Percentiles rank a stretch among this genome's conserved stretches.
phyloP scores from a whole-genome alignment of 2,888 invertebrate genomes.

The Drosophila fungiperda region DNA sequence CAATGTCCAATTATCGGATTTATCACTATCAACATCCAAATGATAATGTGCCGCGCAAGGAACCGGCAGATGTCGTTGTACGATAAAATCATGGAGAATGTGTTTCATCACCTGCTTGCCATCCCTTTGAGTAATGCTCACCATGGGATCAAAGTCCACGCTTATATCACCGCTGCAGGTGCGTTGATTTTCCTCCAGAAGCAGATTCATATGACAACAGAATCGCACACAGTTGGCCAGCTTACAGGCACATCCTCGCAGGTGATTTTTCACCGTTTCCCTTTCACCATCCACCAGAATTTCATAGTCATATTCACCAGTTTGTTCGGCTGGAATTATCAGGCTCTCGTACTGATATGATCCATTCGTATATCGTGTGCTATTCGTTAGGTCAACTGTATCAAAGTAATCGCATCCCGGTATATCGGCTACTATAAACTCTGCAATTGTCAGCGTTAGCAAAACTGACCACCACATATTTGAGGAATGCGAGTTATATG shows the following conservation, averaged over 20 bases:
- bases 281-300: too few species aligned
- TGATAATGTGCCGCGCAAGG: conserved; percentile 44
- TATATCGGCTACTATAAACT: conserved; percentile 23
- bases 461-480: conserved; percentile 14
- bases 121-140: conserved; percentile 28
- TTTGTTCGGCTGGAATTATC: too few species aligned
- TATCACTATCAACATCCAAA: conserved; percentile 2
- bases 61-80: conserved; percentile 40
- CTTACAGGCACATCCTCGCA: too few species aligned
- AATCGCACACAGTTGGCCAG: too few species aligned
- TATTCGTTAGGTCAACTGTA: too few species aligned
- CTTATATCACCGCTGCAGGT: conserved; percentile 15
- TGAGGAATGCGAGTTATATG: not conserved
- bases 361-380: too few species aligned
- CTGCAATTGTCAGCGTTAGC: not conserved
- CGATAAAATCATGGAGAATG: conserved; percentile 35
- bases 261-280: too few species aligned
- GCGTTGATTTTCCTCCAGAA: too few species aligned
- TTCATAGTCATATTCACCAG: too few species aligned
- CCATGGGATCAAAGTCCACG: conserved; percentile 10
- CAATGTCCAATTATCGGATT: conserved; percentile 36
- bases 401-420: not conserved
- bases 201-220: too few species aligned
- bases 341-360: too few species aligned
- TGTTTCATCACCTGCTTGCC: conserved; percentile 12